Evolutionary conservation across 2,113 vertebrate genomes (phyloP), one percentile per base, ranked within the genome.

Genomic region (Potamarius usumacintae): DNA sequence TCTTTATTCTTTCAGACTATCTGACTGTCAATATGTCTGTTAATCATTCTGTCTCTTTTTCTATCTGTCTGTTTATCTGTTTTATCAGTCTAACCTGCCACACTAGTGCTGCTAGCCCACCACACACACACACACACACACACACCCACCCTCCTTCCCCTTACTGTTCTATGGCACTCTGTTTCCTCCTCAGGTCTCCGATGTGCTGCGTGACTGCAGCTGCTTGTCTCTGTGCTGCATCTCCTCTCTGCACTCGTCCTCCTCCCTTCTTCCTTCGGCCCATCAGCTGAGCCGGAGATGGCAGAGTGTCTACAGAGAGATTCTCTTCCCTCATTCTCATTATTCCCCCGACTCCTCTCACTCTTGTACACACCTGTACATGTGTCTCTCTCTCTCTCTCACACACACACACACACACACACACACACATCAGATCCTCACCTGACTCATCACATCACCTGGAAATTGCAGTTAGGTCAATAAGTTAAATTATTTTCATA

Each of bases 121-220:
- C 53, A 53, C 11, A 10, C 11, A 53, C 11, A 9, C 52, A 53
- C 10, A 53, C 10, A 53, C 10, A 53, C 9, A 7, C 52, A 53
- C 9, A 53, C 9, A 53, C 62, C 17, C 5, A 52, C 62, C 27
- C 5, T 42, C 57, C 50, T 34, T 25, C 22, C 5, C 79, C 90
- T 86, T 18, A 91, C 92, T 87, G 79, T 42, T 92, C 90, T 62
- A 91, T 87, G 63, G 84, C 67, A 7, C 89, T 71, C 81, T 91
- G 91, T 84, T 87, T 89, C 60, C 78, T 92, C 71, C 81, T 87
- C 60, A 92, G 88, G 30, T 92, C 91, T 15, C 83, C 84, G 20
- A 91, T 90, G 76, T 92, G 92, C 42, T 92, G 78, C 11, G 89
- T 53, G 55, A 92, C 88, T 0, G 63, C 78, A 6, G 91, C 74